Base-by-base conservation (phyloP, 2,888 invertebrate genomes). In the Scrobipalpa costella region DNA sequence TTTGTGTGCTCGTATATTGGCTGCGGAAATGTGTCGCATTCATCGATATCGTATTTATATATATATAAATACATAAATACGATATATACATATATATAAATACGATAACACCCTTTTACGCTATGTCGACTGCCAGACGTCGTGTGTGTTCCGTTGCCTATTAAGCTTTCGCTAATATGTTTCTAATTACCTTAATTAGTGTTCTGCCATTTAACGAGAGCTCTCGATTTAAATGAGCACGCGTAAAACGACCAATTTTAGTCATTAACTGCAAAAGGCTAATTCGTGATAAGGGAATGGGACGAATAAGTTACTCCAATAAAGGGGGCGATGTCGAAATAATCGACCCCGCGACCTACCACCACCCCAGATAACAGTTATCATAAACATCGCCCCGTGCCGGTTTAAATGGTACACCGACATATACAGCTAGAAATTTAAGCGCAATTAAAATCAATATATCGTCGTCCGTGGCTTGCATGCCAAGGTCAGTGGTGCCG, bases 181-280 rank as follows among this genome's bases (percentile, higher is more conserved):
- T 83, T 83, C 80, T 84, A 85, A 89, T 89, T 88, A 83, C 79
- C 79, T 83, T 86, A 88, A 88, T 88, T 86, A 86, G 85, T 81
- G 80, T 80, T 81, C 84, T 81, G 77, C 73, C 84, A 76, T 88
- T 84, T 85, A 90, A 90, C 86, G 84, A 83, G 83, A 84, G 78
- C 79, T 8, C 21, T 13, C 50, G 50, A 52, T 52, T 88, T 84
- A 85, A 90, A 89, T 86, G 84, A 83, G 83, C 84, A 78, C 79
- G 78, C 81, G 78, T 75, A 78, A 63, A 86, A 86, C 79, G 80
- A 84, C 83, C 85, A 82, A 85, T 80, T 88, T 85, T 81, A 81
- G 78, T 79, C 82, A 85, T 86, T 85, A 85, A 85, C 81, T 84
- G 81, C 80, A 79, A 80, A 77, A 81, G 79, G 81, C 84, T 87